Conservation (phyloP, 37 sponge, comb jelly and placozoan genomes). For the Amphimedon queenslandica region DNA sequence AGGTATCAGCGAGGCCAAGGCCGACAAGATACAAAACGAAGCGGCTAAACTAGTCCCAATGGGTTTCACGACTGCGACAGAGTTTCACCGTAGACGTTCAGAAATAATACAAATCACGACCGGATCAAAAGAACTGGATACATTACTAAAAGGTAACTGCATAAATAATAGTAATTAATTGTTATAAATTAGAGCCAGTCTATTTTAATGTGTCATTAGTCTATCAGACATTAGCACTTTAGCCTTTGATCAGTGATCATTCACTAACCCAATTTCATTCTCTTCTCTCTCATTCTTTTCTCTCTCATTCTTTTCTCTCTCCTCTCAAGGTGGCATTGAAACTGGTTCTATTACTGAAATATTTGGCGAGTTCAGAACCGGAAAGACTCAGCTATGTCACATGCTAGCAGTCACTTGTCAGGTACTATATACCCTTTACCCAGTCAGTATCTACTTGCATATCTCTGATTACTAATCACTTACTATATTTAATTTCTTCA, state of each 20-base stretch:
- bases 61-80: conserved; percentile 99
- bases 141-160: conserved; percentile 75
- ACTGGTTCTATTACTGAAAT: conserved; percentile 99
- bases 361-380: conserved; percentile 98
- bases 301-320: neutral
- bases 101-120: conserved; percentile 96
- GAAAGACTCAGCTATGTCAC: conserved; percentile 99
- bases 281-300: too few relatives aligned
- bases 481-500: neutral
- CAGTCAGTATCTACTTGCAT: neutral
- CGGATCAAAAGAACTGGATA: conserved; percentile 96
- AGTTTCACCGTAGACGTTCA: conserved; percentile 92
- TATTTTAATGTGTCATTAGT: too few relatives aligned
- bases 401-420: conserved; percentile 98
- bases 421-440: conserved; percentile 25
- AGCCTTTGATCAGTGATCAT: too few relatives aligned
- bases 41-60: conserved; percentile 94
- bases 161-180: neutral
- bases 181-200: neutral
- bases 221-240: too few relatives aligned
- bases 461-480: neutral
- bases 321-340: conserved; percentile 83
- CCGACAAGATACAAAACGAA: conserved; percentile 92
- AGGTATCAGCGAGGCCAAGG: conserved; percentile 99
- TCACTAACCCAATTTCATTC: too few relatives aligned